phyloP scores from a whole-genome alignment of 2,113 vertebrate species.

The Aegypius monachus region DNA sequence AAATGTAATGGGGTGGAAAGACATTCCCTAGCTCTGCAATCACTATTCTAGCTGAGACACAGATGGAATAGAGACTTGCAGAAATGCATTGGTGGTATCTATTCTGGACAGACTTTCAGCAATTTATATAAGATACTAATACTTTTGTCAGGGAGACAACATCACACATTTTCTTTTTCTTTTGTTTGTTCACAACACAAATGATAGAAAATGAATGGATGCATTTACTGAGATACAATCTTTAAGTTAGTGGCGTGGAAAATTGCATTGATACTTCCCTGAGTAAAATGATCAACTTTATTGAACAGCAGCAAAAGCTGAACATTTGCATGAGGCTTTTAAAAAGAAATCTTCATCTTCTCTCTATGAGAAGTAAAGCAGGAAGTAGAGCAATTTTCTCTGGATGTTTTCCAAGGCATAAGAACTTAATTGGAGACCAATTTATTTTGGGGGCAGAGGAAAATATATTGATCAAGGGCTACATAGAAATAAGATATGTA shows the following conservation, averaged over 20 bases:
- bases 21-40: neutral
- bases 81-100: neutral
- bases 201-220: neutral
- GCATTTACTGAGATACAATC: conserved; percentile 6
- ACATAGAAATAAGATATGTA: neutral
- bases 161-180: neutral
- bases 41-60: neutral
- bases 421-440: conserved; percentile 5
- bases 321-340: conserved; percentile 32
- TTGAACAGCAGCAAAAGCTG: conserved; percentile 28
- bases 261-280: conserved; percentile 59
- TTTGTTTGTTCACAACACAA: conserved; percentile 1
- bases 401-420: neutral
- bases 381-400: neutral
- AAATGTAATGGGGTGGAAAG: conserved; percentile 68
- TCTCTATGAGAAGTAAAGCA: neutral
- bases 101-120: neutral
- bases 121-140: neutral
- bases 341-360: conserved; percentile 12
- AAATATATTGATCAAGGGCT: neutral
- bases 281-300: conserved; percentile 49
- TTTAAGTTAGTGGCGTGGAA: conserved; percentile 46
- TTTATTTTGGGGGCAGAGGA: neutral
- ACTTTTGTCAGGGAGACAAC: neutral
- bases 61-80: neutral